Conservation (phyloP, 2,113 vertebrate species). For the Vidua macroura region DNA sequence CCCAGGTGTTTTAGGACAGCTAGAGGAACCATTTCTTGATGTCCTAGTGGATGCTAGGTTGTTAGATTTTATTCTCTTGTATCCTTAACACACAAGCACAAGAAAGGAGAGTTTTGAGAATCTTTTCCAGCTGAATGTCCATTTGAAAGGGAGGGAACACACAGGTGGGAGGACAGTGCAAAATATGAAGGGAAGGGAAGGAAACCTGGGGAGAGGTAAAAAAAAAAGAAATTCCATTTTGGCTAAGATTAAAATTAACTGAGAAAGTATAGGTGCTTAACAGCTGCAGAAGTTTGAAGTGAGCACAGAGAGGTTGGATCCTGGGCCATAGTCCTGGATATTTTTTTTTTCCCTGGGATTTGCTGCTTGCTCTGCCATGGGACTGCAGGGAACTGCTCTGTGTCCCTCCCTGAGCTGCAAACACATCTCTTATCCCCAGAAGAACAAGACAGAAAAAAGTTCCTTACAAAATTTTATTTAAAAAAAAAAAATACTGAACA, state of each 20-base stretch:
- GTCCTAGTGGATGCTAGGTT: rapidly evolving
- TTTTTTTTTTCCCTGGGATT: background rate
- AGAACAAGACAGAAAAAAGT: background rate
- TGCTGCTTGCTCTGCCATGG: background rate
- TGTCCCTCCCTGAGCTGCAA: background rate
- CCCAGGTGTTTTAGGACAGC: background rate
- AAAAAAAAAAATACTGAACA: background rate
- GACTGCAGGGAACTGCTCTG: background rate
- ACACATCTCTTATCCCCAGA: background rate
- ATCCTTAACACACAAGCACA: background rate
- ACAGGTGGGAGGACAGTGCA: background rate
- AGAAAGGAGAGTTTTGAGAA: background rate
- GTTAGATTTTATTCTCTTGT: background rate
- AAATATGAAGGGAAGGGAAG: background rate
- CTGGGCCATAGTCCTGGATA: background rate
- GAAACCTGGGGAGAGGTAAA: background rate
- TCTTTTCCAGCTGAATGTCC: background rate
- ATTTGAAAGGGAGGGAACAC: background rate
- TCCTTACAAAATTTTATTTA: background rate
- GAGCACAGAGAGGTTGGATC: background rate
- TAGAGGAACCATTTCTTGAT: background rate
- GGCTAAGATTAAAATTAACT: background rate
- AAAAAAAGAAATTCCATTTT: background rate
- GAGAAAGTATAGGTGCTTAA: background rate
- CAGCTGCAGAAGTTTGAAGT: background rate